Percentiles rank a stretch among this genome's conserved stretches.
Conservation (phyloP, 2,113 vertebrate species). For the Ondatra zibethicus region DNA sequence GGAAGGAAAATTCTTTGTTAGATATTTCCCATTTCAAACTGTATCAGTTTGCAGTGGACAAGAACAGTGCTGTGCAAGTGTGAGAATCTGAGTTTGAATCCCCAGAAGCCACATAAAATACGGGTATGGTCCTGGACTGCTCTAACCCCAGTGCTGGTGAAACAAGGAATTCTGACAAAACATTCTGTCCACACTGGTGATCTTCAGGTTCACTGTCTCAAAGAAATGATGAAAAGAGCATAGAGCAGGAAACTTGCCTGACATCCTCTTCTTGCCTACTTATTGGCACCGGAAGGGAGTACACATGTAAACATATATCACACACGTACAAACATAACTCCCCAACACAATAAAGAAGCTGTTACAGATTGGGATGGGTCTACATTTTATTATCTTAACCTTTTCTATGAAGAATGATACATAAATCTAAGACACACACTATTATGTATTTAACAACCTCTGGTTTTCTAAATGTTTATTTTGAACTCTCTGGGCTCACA, state of each 20-base stretch:
- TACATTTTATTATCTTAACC: not conserved
- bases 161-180: not conserved
- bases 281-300: not conserved
- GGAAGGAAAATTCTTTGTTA: not conserved
- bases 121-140: fast-evolving
- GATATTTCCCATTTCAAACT: not conserved
- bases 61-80: too few species aligned
- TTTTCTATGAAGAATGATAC: not conserved
- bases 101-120: not conserved
- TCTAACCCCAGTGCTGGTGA: not conserved
- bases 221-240: not conserved
- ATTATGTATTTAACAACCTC: not conserved
- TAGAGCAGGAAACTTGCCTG: not conserved
- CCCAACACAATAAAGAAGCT: not conserved
- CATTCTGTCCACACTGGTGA: too few species aligned
- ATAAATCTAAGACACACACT: not conserved
- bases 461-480: not conserved
- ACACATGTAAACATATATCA: not conserved
- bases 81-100: not conserved
- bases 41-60: not conserved
- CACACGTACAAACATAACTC: not conserved
- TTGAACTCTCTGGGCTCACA: not conserved
- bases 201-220: not conserved
- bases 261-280: not conserved
- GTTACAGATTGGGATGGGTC: too few species aligned